phyloP scores from a whole-genome alignment of 2,888 invertebrate species.

The Endomychus coccineus region DNA sequence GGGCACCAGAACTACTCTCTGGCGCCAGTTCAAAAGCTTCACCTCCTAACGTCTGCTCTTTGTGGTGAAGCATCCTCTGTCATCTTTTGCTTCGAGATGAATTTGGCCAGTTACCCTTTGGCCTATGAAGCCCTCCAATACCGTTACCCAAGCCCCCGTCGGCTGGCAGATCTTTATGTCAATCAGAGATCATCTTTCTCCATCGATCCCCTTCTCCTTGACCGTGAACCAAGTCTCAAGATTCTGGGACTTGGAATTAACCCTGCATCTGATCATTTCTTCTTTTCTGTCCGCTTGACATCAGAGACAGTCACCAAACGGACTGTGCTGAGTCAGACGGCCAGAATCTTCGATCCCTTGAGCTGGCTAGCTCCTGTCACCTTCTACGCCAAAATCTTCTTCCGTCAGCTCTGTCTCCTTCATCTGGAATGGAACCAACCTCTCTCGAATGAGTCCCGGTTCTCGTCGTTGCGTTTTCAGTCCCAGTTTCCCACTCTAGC shows the following conservation, averaged over 20 bases:
- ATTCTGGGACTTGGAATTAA: no score
- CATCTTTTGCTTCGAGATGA: no score
- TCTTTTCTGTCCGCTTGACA: no score
- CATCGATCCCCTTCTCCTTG: no score
- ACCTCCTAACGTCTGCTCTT: not conserved
- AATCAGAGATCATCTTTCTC: not conserved
- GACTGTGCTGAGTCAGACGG: slow-evolving; percentile 5
- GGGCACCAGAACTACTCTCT: not conserved
- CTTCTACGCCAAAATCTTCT: slow-evolving; percentile 7
- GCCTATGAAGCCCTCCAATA: slow-evolving; percentile 1
- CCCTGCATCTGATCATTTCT: no score
- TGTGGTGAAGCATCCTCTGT: not conserved
- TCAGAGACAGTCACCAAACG: not conserved
- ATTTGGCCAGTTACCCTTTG: no score
- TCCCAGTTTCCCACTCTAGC: no score
- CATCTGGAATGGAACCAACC: slow-evolving; percentile 6
- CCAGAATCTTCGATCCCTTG: no score
- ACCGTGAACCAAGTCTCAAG: no score
- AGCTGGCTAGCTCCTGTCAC: slow-evolving; percentile 4
- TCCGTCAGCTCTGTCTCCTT: slow-evolving; percentile 2
- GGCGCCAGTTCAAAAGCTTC: slow-evolving; percentile 1
- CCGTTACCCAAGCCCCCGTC: not conserved
- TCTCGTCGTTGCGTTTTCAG: slow-evolving; percentile 1
- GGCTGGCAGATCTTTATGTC: not conserved
- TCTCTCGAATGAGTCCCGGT: slow-evolving; percentile 2